A percentile compares a stretch with the other conserved stretches of the same genome.
Conservation (phyloP, 53 echinoderm and acorn worm genomes). For the Antedon mediterranea region DNA sequence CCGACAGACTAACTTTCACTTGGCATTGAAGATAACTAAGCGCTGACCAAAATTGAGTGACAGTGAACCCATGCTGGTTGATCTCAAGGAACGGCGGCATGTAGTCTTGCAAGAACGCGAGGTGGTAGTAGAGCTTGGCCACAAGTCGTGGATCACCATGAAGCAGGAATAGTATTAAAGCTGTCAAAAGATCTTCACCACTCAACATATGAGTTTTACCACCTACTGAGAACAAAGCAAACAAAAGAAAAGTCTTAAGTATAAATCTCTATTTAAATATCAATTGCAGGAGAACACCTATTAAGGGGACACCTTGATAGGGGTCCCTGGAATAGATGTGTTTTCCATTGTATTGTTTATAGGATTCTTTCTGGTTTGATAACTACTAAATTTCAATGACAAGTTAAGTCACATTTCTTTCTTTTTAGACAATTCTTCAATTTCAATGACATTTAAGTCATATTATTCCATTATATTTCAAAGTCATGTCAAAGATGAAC, state of each 20-base stretch:
- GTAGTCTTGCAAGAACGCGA: conserved; percentile 53
- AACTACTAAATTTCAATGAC: too few species aligned
- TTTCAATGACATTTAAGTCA: too few species aligned
- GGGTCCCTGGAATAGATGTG: too few species aligned
- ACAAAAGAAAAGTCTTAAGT: background rate
- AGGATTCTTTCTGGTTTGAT: too few species aligned
- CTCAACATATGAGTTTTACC: conserved; percentile 56
- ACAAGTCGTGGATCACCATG: conserved; percentile 52
- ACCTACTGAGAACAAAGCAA: conserved; percentile 18
- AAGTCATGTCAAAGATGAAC: too few species aligned
- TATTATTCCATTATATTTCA: too few species aligned
- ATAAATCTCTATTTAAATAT: too few species aligned
- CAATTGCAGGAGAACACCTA: too few species aligned
- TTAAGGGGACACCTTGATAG: too few species aligned
- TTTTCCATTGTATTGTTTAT: too few species aligned
- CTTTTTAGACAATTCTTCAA: too few species aligned
- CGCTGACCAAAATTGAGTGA: conserved; percentile 55
- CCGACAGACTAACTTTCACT: background rate
- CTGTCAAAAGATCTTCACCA: conserved; percentile 61
- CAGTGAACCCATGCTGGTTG: conserved; percentile 55
- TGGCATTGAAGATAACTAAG: background rate
- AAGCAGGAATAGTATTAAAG: conserved; percentile 65
- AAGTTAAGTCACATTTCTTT: too few species aligned
- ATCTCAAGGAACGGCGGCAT: conserved; percentile 67
- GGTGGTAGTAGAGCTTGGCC: conserved; percentile 41